Evolutionary conservation across 2,113 vertebrate species (phyloP).

Genomic region (Benitochromis conjunctus): DNA sequence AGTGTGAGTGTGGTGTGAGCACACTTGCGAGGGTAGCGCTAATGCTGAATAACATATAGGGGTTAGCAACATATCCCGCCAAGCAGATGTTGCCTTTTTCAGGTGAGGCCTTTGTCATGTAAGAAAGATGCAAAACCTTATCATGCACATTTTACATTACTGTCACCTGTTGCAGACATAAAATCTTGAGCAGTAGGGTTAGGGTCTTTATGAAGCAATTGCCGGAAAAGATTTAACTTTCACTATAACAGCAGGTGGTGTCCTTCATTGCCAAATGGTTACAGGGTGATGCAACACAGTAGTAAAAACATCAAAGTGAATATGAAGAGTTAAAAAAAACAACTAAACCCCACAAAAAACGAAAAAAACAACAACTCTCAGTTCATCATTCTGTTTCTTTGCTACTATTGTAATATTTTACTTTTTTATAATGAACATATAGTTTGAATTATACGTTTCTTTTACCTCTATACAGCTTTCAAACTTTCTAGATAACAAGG

Average conservation of each 20-base stretch:
- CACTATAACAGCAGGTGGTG: neutral
- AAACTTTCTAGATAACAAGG: neutral
- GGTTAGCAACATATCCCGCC: neutral
- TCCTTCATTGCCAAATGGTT: neutral
- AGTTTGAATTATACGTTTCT: neutral
- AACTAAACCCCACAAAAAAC: neutral
- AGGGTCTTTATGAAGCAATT: neutral
- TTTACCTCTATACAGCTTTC: neutral
- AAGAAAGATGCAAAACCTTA: neutral
- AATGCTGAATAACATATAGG: neutral
- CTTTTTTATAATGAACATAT: neutral
- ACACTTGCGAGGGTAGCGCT: neutral
- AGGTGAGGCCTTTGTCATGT: neutral
- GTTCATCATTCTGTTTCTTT: neutral
- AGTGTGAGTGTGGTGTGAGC: neutral
- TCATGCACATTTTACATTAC: neutral
- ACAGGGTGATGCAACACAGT: neutral
- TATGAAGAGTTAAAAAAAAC: neutral
- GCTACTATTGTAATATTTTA: neutral
- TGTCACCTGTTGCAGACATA: neutral
- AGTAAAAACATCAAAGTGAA: neutral
- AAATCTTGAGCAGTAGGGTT: neutral
- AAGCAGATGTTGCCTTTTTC: neutral
- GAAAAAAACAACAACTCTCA: neutral
- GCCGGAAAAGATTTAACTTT: neutral